Evolutionary conservation across 2,113 vertebrate genomes (phyloP).

Genomic region (Tonatia bakeri): DNA sequence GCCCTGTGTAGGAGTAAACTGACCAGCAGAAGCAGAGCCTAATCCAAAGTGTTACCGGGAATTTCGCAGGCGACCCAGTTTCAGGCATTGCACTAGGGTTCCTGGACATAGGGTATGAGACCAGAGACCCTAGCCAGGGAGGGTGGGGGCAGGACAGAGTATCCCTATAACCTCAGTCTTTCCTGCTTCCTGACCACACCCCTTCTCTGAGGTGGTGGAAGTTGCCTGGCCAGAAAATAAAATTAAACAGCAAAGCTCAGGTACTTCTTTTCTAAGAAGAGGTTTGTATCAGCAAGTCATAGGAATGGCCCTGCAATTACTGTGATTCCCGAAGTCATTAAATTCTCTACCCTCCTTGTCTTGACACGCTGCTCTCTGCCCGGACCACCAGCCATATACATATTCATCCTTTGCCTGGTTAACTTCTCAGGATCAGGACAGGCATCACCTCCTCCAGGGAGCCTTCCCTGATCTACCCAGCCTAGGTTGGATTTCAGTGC

Average conservation of each 20-base stretch:
- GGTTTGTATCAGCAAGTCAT: background rate
- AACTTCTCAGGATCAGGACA: background rate
- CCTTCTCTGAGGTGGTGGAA: background rate
- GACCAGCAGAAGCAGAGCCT: background rate
- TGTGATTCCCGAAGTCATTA: background rate
- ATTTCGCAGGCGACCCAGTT: background rate
- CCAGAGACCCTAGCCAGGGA: background rate
- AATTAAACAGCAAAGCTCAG: background rate
- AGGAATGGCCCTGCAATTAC: background rate
- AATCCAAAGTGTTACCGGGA: background rate
- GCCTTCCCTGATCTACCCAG: background rate
- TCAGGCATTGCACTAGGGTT: background rate
- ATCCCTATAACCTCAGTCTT: background rate
- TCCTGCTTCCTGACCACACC: constrained; percentile 18
- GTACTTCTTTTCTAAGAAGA: constrained; percentile 7
- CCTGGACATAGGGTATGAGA: background rate
- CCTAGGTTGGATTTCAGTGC: background rate
- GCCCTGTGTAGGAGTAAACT: background rate
- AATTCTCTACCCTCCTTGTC: background rate
- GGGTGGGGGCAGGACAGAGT: background rate
- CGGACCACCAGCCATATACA: background rate
- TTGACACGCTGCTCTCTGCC: background rate
- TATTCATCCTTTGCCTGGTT: background rate
- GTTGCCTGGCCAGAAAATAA: constrained; percentile 10
- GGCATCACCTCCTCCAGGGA: background rate